phyloP scores from a whole-genome alignment of 2,113 vertebrate genomes.

The Spilogale gracilis region DNA sequence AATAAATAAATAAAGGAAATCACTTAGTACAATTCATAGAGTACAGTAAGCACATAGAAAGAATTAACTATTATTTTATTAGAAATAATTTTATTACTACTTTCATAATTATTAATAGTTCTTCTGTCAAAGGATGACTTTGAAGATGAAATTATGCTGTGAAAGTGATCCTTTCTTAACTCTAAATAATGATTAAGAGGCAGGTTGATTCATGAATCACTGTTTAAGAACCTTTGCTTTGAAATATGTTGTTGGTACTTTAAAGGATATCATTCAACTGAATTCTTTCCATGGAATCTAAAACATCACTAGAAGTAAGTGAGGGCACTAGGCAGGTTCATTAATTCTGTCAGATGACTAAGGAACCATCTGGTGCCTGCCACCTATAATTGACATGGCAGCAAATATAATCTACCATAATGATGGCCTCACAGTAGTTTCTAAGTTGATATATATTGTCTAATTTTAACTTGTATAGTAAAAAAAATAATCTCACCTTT shows the following conservation, averaged over 20 bases:
- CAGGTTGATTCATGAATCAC: background rate
- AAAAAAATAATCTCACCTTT: background rate
- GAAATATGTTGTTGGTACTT: background rate
- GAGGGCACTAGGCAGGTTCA: background rate
- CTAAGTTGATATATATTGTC: background rate
- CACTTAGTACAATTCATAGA: background rate
- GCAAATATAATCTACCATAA: background rate
- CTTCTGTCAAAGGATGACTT: background rate
- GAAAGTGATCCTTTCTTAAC: background rate
- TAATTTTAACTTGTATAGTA: background rate
- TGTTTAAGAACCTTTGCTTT: background rate
- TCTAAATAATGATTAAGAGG: background rate
- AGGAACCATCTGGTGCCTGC: background rate
- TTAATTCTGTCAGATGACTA: background rate
- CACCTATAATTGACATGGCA: background rate
- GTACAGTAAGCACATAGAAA: background rate
- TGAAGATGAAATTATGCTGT: background rate
- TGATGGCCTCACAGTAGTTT: background rate
- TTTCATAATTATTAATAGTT: constrained; percentile 9
- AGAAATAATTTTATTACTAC: background rate
- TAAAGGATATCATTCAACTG: background rate
- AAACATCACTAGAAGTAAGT: background rate
- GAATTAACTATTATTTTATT: background rate
- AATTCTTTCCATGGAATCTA: background rate
- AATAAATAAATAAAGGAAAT: background rate